These are phyloP conservation scores for Melinaea menophilus DNA, from an alignment of 2,888 invertebrate species.

Conservation along the genomic window DNA sequence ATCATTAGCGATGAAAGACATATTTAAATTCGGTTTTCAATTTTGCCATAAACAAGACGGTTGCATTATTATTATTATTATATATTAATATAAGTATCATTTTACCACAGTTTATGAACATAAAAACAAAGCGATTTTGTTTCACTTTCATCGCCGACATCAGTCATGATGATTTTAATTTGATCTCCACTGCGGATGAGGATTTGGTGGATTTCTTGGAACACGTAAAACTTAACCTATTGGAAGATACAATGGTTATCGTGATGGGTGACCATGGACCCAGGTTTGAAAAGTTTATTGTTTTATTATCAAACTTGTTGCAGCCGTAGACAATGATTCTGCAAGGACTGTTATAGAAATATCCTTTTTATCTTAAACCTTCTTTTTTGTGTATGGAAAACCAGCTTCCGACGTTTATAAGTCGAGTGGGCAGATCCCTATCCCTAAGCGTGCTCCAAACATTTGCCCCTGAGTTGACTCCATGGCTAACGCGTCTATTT, in stretches of 20 bases:
- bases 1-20: too few relatives aligned
- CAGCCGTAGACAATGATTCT: background rate
- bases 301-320: background rate
- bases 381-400: too few relatives aligned
- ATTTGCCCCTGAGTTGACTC: too few relatives aligned
- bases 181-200: conserved; percentile 86
- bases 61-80: too few relatives aligned
- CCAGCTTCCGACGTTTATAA: too few relatives aligned
- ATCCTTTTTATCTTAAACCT: too few relatives aligned
- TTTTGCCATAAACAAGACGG: too few relatives aligned
- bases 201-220: conserved; percentile 83
- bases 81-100: background rate
- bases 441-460: too few relatives aligned
- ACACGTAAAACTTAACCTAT: conserved; percentile 74
- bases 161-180: conserved; percentile 91
- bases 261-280: conserved; percentile 97
- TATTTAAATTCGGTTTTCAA: too few relatives aligned
- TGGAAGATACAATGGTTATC: conserved; percentile 89
- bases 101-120: conserved; percentile 48
- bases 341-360: too few relatives aligned
- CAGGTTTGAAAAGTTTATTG: conserved; percentile 68
- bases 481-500: too few relatives aligned
- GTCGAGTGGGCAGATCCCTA: too few relatives aligned
- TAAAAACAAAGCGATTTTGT: conserved; percentile 81
- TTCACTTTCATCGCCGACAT: conserved; percentile 94